Conservation (phyloP, 2,888 invertebrate genomes). For the Rapana venosa region DNA sequence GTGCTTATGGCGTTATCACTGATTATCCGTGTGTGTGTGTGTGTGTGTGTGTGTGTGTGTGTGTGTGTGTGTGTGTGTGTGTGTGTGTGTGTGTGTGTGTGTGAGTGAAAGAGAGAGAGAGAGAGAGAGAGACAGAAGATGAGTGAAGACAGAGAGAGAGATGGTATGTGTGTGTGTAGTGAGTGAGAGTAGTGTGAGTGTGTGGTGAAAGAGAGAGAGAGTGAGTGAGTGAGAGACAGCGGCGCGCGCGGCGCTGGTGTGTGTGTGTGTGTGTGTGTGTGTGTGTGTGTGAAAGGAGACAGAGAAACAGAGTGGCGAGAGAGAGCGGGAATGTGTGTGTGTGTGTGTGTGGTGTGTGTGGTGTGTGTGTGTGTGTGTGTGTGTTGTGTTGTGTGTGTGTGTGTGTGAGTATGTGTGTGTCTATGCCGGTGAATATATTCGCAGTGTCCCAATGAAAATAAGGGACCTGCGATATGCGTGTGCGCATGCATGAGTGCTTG, state of each 20-base stretch:
- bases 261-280: background rate
- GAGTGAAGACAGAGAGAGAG: background rate
- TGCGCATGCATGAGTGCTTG: background rate
- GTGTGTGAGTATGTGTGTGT: too few species aligned
- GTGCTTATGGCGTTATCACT: too few species aligned
- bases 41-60: background rate
- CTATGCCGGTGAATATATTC: background rate
- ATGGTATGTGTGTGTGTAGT: too few species aligned
- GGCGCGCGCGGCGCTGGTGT: too few species aligned
- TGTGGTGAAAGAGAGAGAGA: background rate
- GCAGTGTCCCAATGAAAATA: background rate
- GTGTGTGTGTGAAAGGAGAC: background rate
- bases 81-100: constrained; percentile 22
- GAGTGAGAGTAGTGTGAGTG: background rate
- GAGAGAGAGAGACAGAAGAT: background rate
- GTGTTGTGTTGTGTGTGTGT: too few species aligned
- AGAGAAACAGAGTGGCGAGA: too few species aligned
- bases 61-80: background rate
- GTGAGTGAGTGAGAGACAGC: background rate
- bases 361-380: too few species aligned
- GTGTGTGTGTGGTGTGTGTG: too few species aligned
- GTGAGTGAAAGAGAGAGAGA: background rate
- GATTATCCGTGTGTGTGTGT: background rate
- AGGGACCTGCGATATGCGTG: background rate
- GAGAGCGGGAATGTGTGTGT: too few species aligned